Base-by-base conservation (phyloP, 37 sponge, comb jelly and placozoan species). In the Eunapius fragilis region DNA sequence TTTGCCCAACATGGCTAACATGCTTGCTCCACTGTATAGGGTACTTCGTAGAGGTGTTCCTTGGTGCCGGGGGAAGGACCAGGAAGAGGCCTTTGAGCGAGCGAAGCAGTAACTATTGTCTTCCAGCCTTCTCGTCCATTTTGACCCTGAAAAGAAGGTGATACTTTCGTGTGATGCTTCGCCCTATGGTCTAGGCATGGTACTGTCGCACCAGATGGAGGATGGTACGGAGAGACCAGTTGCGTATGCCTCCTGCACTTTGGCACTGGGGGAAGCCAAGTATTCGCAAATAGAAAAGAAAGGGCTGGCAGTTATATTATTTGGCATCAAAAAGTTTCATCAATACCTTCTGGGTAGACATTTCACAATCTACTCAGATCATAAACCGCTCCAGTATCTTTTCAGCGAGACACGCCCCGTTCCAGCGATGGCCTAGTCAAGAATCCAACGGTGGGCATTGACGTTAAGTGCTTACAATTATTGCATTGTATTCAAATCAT, bases 41-140 rank as follows among this genome's bases (percentile, higher is more conserved):
- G 45, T 82, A 76, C 37, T 86, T 7, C 77, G 47, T 70, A 83
- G 77, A 48, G 27, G 72, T 32, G 25, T n/a, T 10, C 27, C 13
- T 7, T 92, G 82, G 89, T 67, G 38, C 25, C 81, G 81, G 84
- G 72, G 74, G 45, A 25, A 30, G 10, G 70, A 79, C 30, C 70
- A 79, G 80, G 67, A 68, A 19, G 67, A 76, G 33, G 89, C 93
- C 13, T 92, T 92, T 67, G 24, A 75, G 1, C 31, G 31, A 83
- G 82, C 69, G 38, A 84, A 92, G 69, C 31, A 47, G 27, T 38
- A 71, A 33, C 79, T 92, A 30, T 70, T 38, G 37, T 85, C 93
- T 25, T 50, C 28, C n/a, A 25, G 36, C 7, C 75, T 81, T 24
- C 35, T 90, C 30, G 72, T 36, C 12, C 87, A 86, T 35, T 92